Percentiles rank a stretch among this genome's conserved stretches.
phyloP scores from a whole-genome alignment of 1,140 invertebrate species.

The Triops longicaudatus region DNA sequence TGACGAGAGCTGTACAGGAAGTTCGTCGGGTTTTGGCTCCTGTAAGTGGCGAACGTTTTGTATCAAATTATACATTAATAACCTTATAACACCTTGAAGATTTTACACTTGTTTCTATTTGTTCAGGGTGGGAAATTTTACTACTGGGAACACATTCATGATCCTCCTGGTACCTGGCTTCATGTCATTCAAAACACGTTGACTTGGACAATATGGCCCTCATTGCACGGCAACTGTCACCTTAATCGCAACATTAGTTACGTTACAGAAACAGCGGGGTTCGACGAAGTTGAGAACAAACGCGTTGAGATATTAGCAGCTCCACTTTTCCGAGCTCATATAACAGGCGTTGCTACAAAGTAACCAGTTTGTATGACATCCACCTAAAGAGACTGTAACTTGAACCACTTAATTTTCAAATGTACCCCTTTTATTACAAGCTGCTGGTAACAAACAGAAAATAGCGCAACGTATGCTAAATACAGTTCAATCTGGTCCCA shows the following conservation, averaged over 20 bases:
- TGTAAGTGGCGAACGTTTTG: slow-evolving; percentile 32
- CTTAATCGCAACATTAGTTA: slow-evolving; percentile 33
- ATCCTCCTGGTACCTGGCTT: slow-evolving; percentile 28
- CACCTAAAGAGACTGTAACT: too few relatives aligned
- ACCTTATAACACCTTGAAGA: too few relatives aligned
- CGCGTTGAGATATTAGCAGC: slow-evolving; percentile 27
- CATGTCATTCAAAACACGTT: slow-evolving; percentile 32
- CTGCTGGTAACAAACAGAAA: too few relatives aligned
- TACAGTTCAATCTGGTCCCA: too few relatives aligned
- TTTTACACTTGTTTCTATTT: neutral
- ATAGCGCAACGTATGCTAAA: too few relatives aligned
- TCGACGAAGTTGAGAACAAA: slow-evolving; percentile 32
- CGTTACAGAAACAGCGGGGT: slow-evolving; percentile 29
- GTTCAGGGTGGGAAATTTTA: slow-evolving; percentile 35
- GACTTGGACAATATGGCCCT: slow-evolving; percentile 31
- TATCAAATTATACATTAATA: too few relatives aligned
- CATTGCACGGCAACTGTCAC: slow-evolving; percentile 34
- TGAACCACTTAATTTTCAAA: too few relatives aligned
- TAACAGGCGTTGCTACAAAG: too few relatives aligned
- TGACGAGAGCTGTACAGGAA: slow-evolving; percentile 34
- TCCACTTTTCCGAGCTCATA: too few relatives aligned
- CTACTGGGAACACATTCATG: slow-evolving; percentile 35
- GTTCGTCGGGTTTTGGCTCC: slow-evolving; percentile 37
- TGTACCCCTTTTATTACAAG: too few relatives aligned
- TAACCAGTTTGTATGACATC: too few relatives aligned